phyloP scores from a whole-genome alignment of 2,113 vertebrate genomes.

The Elephas maximus region DNA sequence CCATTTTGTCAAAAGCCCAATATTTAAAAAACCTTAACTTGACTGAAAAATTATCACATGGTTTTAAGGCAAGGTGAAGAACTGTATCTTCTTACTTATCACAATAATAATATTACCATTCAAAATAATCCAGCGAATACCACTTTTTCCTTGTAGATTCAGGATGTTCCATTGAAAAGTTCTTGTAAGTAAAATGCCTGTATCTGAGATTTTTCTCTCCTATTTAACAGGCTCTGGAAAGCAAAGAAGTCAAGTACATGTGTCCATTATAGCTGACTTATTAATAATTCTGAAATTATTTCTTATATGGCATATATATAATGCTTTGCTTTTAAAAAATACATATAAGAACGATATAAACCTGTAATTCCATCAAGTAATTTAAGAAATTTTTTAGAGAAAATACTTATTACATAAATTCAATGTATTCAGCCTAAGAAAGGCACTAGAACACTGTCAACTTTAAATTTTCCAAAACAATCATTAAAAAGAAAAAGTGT shows the following conservation, averaged over 20 bases:
- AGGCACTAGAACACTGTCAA: not conserved
- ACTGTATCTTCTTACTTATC: not conserved
- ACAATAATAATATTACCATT: not conserved
- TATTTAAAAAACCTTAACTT: not conserved
- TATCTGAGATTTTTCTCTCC: not conserved
- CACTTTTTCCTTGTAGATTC: not conserved
- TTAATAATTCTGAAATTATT: not conserved
- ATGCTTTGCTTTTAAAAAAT: not conserved
- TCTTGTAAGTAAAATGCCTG: not conserved
- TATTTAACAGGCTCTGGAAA: not conserved
- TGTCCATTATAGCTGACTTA: not conserved
- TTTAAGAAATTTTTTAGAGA: not conserved
- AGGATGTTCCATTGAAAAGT: not conserved
- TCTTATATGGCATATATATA: not conserved
- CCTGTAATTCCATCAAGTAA: not conserved
- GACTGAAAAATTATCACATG: not conserved
- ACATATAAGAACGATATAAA: not conserved
- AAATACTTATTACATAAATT: not conserved
- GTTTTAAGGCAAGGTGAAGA: not conserved
- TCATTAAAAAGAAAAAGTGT: not conserved
- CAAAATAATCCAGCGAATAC: not conserved
- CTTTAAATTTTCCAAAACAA: not conserved
- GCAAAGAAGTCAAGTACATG: not conserved
- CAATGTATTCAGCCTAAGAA: not conserved
- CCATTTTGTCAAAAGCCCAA: not conserved